Evolutionary conservation across 1,140 invertebrate genomes (phyloP), one percentile per base, ranked within the genome.

Genomic region (Gyrodactylus bullatarudis): DNA sequence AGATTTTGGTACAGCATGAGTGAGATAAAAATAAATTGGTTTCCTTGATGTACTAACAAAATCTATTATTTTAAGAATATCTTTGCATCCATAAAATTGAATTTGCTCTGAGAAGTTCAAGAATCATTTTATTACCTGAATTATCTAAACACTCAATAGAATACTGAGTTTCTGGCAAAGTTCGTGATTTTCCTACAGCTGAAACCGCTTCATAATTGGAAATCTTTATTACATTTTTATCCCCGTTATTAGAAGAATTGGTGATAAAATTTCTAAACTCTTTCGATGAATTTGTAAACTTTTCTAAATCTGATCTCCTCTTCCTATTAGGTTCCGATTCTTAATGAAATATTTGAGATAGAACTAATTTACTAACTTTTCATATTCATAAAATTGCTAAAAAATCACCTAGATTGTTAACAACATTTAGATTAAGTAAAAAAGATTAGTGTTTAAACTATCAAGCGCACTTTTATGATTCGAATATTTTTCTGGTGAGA

Each of bases 1-100:
- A 68, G 24, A 74, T 69, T 74, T 74, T 19, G 75, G 20, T 26
- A 70, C 69, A 71, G 26, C 26, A 26, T 75, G 75, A 20, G 73
- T 26, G 1, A 75, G 26, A 69, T 75, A 75, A 0, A 75, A 23
- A 74, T 74, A 75, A 70, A 75, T 54, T 8, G 34, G 34, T n/a
- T n/a, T 54, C n/a, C 8, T 54, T n/a, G 34, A 54, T 54, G 8
- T 54, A 8, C 34, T 54, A 54, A 54, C 34, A 54, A 16, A n/a
- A n/a, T 54, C 34, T 16, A 54, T 8, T 16, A 54, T n/a, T 54
- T 54, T 54, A 54, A 54, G 34, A 54, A 54, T 54, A 54, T 54
- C 34, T 16, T 8, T 16, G n/a, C 34, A 16, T 8, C 34, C 34
- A 54, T 54, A n/a, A 16, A 54, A n/a, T 54, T 54, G 34, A 54